Evolutionary conservation across 2,888 invertebrate species (phyloP).

Genomic region (Ganaspis brasiliensis): DNA sequence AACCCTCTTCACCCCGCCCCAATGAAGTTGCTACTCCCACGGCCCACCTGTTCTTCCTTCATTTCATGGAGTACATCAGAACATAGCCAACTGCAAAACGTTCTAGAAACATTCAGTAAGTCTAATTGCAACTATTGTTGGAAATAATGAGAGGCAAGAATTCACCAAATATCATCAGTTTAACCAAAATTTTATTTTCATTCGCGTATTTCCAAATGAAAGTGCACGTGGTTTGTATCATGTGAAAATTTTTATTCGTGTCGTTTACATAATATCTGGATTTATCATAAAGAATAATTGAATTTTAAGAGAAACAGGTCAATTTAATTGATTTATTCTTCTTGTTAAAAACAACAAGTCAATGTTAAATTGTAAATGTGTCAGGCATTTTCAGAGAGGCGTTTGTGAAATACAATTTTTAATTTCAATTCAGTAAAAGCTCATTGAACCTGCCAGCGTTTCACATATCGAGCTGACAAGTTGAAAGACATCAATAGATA

Average conservation of each 20-base stretch:
- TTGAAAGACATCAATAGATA: conserved; percentile 36
- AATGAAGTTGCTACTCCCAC: conserved; percentile 67
- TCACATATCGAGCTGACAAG: conserved; percentile 41
- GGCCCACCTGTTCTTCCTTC: conserved; percentile 72
- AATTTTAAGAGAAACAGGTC: too few relatives aligned
- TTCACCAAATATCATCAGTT: too few relatives aligned
- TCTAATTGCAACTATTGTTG: background rate
- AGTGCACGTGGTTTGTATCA: too few relatives aligned
- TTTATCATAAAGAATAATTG: too few relatives aligned
- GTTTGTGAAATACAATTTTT: conserved; percentile 6
- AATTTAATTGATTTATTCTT: too few relatives aligned
- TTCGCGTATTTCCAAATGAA: background rate
- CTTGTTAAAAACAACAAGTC: too few relatives aligned
- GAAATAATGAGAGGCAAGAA: too few relatives aligned
- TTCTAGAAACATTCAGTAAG: conserved; percentile 13
- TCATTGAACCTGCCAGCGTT: conserved; percentile 34
- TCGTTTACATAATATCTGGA: too few relatives aligned
- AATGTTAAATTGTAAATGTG: too few relatives aligned
- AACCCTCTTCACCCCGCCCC: conserved; percentile 49
- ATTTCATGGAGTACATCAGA: conserved; percentile 57
- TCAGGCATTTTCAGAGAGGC: background rate
- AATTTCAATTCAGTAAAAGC: conserved; percentile 29
- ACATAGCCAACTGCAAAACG: conserved; percentile 57
- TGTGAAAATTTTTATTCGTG: too few relatives aligned
- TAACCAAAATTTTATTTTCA: background rate